Base-by-base conservation (phyloP, 2,888 invertebrate genomes). In the Pristionchus fissidentatus region DNA sequence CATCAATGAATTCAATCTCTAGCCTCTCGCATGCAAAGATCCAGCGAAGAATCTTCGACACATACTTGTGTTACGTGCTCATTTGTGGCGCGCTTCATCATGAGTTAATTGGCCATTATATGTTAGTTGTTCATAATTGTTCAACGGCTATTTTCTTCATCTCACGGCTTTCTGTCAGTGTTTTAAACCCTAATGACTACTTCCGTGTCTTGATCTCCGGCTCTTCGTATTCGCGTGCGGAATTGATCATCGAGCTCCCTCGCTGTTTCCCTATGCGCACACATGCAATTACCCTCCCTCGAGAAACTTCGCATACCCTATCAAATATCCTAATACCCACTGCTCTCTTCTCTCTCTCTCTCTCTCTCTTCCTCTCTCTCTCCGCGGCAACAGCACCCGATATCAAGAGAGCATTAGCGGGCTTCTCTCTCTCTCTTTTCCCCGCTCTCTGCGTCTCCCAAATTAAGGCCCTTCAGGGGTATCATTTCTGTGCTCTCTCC, bases 211-310 rank as follows among this genome's bases (percentile, higher is more conserved):
- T 32, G 10, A 32, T 32, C 29, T 29, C 60, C n/a, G n/a, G n/a
- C 29, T 62, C 70, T 35, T 38, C 38, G 38, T 43, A 70, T 26
- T 70, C 70, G 70, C 70, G 70, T 70, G 70, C 43, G n/a, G 41
- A 26, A 26, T 70, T 70, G 70, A 41, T 70, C 70, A 70, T 70
- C n/a, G n/a, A n/a, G n/a, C n/a, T 70, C 41, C 22, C 26, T 35
- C 32, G 29, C 70, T 38, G 38, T n/a, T 66, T 66, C 66, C 22
- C 38, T 29, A 70, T 70, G 70, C 41, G 70, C 70, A n/a, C n/a
- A n/a, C n/a, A 70, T 70, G 70, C 43, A 70, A 70, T 70, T 70
- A 70, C 38, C 19, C n/a, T 41, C 70, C n/a, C n/a, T n/a, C n/a
- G n/a, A n/a, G n/a, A n/a, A n/a, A n/a, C n/a, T n/a, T 38, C 70